Conservation (phyloP, 2,888 invertebrate genomes). For the Augochlorella aurata region DNA sequence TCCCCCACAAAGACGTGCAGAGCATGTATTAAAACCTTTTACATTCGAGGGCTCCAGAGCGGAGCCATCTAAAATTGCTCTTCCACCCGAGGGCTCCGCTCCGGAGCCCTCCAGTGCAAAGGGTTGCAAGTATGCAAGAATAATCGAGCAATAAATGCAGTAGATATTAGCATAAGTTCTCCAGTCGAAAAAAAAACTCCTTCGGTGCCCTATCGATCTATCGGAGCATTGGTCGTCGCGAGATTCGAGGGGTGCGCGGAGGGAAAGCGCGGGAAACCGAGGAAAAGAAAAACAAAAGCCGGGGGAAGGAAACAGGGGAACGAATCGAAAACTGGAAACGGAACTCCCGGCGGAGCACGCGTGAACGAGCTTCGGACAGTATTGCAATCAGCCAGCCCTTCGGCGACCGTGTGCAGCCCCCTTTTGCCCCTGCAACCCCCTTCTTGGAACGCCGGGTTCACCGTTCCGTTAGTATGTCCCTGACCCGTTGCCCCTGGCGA, state of each 20-base stretch:
- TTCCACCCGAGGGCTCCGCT: no score
- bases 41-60: no score
- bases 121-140: no score
- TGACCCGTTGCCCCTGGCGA: conserved; percentile 62
- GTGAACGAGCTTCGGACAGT: conserved; percentile 69
- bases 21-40: no score
- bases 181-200: no score
- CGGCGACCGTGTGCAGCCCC: not conserved
- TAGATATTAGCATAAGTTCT: no score
- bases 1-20: no score
- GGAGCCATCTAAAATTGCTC: no score
- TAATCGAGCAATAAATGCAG: no score
- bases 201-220: conserved; percentile 21
- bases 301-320: conserved; percentile 22
- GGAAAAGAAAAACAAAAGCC: not conserved
- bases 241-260: conserved; percentile 25
- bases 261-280: conserved; percentile 3
- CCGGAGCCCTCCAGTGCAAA: no score
- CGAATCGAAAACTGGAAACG: conserved; percentile 47
- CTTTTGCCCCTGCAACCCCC: not conserved
- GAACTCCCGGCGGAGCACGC: conserved; percentile 67
- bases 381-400: conserved; percentile 57
- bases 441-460: not conserved
- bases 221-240: conserved; percentile 5
- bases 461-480: conserved; percentile 56